Conservation (phyloP, 2,797 vertebrate genomes). For the Schizopygopsis malacanthus region DNA sequence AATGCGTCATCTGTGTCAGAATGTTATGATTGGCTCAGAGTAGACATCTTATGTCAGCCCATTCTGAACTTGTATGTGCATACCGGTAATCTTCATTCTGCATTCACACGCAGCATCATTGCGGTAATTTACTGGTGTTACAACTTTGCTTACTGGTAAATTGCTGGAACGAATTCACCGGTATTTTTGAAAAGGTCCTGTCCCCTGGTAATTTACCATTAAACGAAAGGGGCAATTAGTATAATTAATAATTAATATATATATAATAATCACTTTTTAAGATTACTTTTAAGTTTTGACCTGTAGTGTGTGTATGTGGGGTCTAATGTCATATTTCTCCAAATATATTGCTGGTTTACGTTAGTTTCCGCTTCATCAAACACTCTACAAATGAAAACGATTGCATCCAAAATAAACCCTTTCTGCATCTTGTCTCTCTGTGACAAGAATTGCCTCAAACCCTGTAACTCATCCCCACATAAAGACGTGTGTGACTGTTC, state of each 20-base stretch:
- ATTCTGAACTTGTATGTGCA: no score
- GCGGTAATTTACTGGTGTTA: not conserved
- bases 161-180: no score
- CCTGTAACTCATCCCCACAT: conserved; percentile 63
- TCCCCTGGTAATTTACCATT: not conserved
- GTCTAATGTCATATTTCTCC: not conserved
- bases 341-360: not conserved
- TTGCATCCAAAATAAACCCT: not conserved
- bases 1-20: no score
- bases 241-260: no score
- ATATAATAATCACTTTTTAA: not conserved
- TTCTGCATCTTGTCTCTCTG: not conserved
- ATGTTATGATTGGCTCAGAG: no score
- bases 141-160: no score
- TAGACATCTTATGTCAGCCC: no score
- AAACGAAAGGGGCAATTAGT: not conserved
- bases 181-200: no score
- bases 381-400: not conserved
- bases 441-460: not conserved
- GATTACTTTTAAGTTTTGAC: not conserved
- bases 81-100: no score
- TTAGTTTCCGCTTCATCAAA: conserved; percentile 9
- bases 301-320: not conserved
- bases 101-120: no score
- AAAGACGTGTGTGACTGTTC: conserved; percentile 61